phyloP scores from a whole-genome alignment of 2,888 invertebrate species.

The Rutpela maculata region DNA sequence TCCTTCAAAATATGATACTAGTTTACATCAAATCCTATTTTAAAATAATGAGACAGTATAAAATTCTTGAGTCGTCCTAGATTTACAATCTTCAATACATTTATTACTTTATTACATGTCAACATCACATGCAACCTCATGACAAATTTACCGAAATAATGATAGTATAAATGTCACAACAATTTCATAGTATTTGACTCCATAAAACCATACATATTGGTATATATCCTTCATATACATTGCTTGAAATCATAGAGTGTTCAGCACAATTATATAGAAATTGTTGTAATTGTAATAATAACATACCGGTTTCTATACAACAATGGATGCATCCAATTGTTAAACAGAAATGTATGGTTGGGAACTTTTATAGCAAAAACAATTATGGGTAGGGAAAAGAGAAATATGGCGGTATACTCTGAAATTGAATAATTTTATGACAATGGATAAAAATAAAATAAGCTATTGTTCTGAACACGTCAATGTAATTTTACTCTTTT shows the following conservation, averaged over 20 bases:
- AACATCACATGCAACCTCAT: not conserved
- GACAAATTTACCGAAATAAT: constrained; percentile 37
- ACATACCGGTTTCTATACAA: constrained; percentile 56
- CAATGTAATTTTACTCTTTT: constrained; percentile 24
- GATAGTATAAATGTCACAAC: constrained; percentile 55
- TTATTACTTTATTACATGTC: not conserved
- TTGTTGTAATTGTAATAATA: constrained; percentile 63
- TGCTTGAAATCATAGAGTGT: constrained; percentile 55
- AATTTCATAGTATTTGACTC: constrained; percentile 59
- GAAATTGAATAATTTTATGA: constrained; percentile 34
- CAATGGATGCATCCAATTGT: constrained; percentile 61
- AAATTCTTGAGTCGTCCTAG: not conserved
- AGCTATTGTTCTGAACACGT: constrained; percentile 37
- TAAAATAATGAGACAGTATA: not conserved
- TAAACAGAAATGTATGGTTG: constrained; percentile 50
- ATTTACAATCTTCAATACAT: too few relatives aligned
- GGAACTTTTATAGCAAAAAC: constrained; percentile 40
- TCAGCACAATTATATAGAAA: constrained; percentile 60
- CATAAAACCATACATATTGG: constrained; percentile 46
- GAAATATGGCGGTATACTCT: constrained; percentile 38
- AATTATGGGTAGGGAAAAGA: constrained; percentile 34
- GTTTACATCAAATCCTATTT: not conserved
- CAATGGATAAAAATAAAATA: constrained; percentile 38
- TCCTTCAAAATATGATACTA: too few relatives aligned
- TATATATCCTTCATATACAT: constrained; percentile 44